These are phyloP conservation scores for Tamias sibiricus DNA, from an alignment of 2,113 vertebrate genomes.

Conservation along the genomic window DNA sequence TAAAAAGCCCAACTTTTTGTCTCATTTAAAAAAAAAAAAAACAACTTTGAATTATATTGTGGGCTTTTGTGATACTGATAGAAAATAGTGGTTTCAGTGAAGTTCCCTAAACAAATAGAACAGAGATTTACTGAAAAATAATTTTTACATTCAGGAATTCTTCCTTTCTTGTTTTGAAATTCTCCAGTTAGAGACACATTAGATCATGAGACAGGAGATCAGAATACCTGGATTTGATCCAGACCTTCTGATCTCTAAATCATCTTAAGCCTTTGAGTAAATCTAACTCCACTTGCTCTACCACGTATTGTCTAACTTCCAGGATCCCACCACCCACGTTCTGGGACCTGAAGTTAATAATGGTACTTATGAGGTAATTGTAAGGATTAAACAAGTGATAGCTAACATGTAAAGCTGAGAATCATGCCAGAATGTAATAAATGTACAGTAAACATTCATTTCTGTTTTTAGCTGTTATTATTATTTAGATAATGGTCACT, in stretches of 20 bases:
- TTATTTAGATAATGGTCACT: constrained; percentile 43
- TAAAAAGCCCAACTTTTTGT: background rate
- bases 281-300: background rate
- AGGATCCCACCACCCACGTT: background rate
- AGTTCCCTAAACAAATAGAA: background rate
- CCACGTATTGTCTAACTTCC: background rate
- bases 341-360: background rate
- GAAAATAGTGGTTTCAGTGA: constrained; percentile 38
- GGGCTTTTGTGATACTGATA: background rate
- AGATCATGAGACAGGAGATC: background rate
- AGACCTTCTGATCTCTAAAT: constrained; percentile 24
- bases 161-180: constrained; percentile 7
- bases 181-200: background rate
- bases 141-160: background rate
- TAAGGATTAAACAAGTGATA: background rate
- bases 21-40: background rate
- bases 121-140: background rate
- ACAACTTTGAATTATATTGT: background rate
- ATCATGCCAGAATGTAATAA: constrained; percentile 4
- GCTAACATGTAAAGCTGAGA: constrained; percentile 67
- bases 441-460: background rate
- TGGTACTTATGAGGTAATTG: background rate
- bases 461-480: background rate
- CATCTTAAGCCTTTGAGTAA: background rate
- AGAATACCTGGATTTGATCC: background rate